Evolutionary conservation across 1,140 invertebrate species (phyloP), one percentile per base, ranked within the genome.

Genomic region (Heliconius hewitsoni): DNA sequence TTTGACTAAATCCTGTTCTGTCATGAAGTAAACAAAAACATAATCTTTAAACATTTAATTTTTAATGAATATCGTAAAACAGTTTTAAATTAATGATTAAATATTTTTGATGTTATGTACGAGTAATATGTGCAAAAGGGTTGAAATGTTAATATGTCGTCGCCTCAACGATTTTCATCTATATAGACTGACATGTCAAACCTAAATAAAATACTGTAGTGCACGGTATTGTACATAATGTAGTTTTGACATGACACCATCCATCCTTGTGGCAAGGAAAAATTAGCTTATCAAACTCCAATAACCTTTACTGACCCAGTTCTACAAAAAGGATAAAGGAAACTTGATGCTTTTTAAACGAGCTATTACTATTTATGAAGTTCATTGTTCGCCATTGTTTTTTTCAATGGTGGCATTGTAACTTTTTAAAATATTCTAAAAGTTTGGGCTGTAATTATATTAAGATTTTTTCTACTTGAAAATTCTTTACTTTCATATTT

Each of bases 281-380:
- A 70, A 76, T 76, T 76, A 55, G 74, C 57, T 76, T 76, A 76
- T 66, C 55, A 72, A 39, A n/a, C 37, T 72, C 16, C 71, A 42
- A 72, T 72, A 72, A 39, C 71, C 37, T 72, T 39, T 6, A 27
- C 37, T 72, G 71, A 72, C 71, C 71, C 37, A 72, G 71, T 72
- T 72, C 39, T 42, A 72, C 71, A 39, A 42, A 30, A 27, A 72
- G 71, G 71, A 72, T 72, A 72, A 72, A 72, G 37, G 34, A 42
- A 72, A 72, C 71, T 42, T 72, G 18, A 72, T 72, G 71, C 23
- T 27, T 39, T 72, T 39, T 72, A 72, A 72, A 72, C 71, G 71
- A 72, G 34, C 71, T 72, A 72, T 72, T 39, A 72, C 71, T 72
- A 72, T 72, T 72, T 72, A 72, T 72, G 71, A 72, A 72, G 60